Conservation (phyloP, 2,113 vertebrate genomes). For the Paraplagusia blochii region DNA sequence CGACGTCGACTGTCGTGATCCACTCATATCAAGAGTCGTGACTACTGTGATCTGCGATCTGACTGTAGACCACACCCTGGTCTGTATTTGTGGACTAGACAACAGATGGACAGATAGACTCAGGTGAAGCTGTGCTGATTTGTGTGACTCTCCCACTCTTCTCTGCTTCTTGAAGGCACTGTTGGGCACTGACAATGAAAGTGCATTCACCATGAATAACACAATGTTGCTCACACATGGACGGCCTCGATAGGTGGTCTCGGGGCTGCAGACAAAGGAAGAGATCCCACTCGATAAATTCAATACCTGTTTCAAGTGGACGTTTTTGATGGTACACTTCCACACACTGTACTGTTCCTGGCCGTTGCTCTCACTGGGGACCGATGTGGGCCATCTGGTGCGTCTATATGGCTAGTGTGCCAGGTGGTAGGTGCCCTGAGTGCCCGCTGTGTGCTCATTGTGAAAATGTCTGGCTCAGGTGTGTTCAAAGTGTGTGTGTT, state of each 20-base stretch:
- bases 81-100: constrained; percentile 6
- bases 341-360: constrained; percentile 47
- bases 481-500: constrained; percentile 4
- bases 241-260: constrained; percentile 35
- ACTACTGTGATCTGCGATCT: constrained; percentile 12
- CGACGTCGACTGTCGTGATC: constrained; percentile 31
- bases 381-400: constrained; percentile 54
- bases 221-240: constrained; percentile 22
- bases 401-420: constrained; percentile 39
- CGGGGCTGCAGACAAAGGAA: constrained; percentile 31
- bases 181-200: constrained; percentile 48
- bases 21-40: constrained; percentile 53
- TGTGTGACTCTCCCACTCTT: constrained; percentile 13
- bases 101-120: constrained; percentile 22
- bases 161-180: constrained; percentile 39
- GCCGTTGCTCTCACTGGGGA: constrained; percentile 41
- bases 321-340: constrained; percentile 23
- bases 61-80: not conserved
- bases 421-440: constrained; percentile 48
- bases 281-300: constrained; percentile 46
- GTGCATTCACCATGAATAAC: constrained; percentile 27
- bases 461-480: constrained; percentile 59
- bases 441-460: constrained; percentile 41
- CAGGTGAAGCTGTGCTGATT: constrained; percentile 9
- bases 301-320: constrained; percentile 39